Evolutionary conservation across 2,797 vertebrate genomes (phyloP).

Genomic region (Tangara arthus): DNA sequence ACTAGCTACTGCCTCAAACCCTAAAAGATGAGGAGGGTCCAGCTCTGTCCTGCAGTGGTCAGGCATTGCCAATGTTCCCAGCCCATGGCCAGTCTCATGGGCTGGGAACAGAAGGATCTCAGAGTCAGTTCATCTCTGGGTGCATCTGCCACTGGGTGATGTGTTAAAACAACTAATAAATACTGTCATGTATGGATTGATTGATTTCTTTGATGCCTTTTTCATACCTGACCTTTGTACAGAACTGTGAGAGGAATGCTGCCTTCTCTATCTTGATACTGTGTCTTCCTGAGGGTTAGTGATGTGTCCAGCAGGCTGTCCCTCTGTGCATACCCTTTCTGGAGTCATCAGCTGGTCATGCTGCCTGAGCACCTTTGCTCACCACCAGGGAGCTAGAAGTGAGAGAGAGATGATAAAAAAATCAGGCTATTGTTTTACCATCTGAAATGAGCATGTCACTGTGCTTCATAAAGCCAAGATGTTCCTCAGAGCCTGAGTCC

Average conservation of each 20-base stretch:
- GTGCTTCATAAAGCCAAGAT: not conserved
- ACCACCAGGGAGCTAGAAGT: not conserved
- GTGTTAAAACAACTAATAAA: not conserved
- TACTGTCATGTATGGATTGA: not conserved
- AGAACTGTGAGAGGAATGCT: not conserved
- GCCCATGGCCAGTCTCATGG: not conserved
- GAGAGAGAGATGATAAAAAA: not conserved
- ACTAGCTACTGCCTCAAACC: not conserved
- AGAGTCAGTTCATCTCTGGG: not conserved
- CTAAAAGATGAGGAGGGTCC: not conserved
- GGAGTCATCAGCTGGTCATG: not conserved
- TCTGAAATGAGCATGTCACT: not conserved
- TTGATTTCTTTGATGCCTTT: not conserved
- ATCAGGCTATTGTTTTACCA: not conserved
- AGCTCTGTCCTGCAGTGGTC: not conserved
- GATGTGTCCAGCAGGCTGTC: not conserved
- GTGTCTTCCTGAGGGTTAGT: not conserved
- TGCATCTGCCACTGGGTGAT: not conserved
- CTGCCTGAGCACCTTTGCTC: not conserved
- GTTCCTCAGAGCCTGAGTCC: not conserved
- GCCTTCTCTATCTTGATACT: not conserved
- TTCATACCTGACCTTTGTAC: not conserved
- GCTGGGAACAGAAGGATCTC: not conserved
- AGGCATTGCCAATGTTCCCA: not conserved
- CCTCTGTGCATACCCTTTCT: not conserved